phyloP scores from a whole-genome alignment of 2,888 invertebrate species.

The Phymatocera aterrima region DNA sequence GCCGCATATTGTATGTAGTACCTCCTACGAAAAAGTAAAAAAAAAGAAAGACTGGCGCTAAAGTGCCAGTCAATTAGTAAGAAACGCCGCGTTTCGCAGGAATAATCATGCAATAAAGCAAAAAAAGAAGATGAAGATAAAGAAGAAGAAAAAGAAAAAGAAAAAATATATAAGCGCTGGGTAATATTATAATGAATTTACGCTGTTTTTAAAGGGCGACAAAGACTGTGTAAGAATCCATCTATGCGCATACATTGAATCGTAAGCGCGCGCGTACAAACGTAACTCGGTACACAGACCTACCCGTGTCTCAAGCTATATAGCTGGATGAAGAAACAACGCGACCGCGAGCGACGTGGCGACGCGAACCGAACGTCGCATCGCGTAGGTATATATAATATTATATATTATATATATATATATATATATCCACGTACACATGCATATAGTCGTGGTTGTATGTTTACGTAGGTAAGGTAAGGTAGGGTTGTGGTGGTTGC shows the following conservation, averaged over 20 bases:
- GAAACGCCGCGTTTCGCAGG: neutral
- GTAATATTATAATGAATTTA: conserved; percentile 3
- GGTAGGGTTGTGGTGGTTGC: conserved; percentile 56
- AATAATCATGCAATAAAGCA: conserved; percentile 29
- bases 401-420: too few species aligned
- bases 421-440: too few species aligned
- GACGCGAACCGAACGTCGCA: neutral
- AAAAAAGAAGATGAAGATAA: too few species aligned
- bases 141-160: neutral
- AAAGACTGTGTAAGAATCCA: too few species aligned
- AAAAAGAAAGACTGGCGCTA: too few species aligned
- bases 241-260: too few species aligned
- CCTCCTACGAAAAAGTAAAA: too few species aligned
- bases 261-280: neutral
- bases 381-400: neutral
- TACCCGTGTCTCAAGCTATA: too few species aligned
- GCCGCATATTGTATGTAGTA: too few species aligned
- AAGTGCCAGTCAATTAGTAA: neutral
- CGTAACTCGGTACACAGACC: too few species aligned
- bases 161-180: neutral
- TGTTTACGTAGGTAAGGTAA: conserved; percentile 2
- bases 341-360: neutral
- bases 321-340: too few species aligned
- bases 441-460: too few species aligned
- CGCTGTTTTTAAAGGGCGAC: conserved; percentile 41